Percentiles rank a stretch among this genome's conserved stretches.
Conservation (phyloP, 2,113 vertebrate genomes). For the Cygnus atratus region DNA sequence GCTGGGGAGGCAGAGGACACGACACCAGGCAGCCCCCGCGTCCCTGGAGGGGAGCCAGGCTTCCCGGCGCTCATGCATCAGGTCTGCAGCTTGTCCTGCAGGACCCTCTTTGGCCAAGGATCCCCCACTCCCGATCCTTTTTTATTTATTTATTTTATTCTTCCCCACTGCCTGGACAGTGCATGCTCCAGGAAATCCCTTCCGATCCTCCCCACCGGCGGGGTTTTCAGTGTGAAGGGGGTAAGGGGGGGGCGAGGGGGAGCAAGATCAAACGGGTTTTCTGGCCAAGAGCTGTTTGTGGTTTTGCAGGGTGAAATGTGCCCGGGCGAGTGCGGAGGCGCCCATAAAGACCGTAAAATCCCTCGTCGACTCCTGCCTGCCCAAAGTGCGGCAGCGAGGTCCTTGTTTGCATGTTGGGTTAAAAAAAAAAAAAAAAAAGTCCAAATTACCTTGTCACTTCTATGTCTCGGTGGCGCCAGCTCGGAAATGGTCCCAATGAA, state of each 20-base stretch:
- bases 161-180: background rate
- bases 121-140: background rate
- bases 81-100: slow-evolving; percentile 25
- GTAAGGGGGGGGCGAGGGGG: background rate
- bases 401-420: slow-evolving; percentile 67
- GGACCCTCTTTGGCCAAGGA: background rate
- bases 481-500: slow-evolving; percentile 80
- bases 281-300: slow-evolving; percentile 52
- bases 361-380: background rate
- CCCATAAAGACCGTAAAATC: slow-evolving; percentile 73
- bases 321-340: slow-evolving; percentile 62
- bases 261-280: slow-evolving; percentile 71
- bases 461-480: slow-evolving; percentile 79
- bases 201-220: background rate
- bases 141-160: background rate
- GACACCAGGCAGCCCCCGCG: background rate
- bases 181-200: slow-evolving; percentile 5
- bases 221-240: background rate
- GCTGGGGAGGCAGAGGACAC: slow-evolving; percentile 15
- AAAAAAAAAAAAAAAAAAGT: background rate
- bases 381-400: slow-evolving; percentile 29
- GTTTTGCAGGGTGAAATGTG: slow-evolving; percentile 66
- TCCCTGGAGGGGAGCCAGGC: slow-evolving; percentile 48
- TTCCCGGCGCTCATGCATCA: slow-evolving; percentile 1
- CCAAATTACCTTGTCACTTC: slow-evolving; percentile 82